Base-by-base conservation (phyloP, 1,140 invertebrate genomes). In the Drosophila grimshawi region DNA sequence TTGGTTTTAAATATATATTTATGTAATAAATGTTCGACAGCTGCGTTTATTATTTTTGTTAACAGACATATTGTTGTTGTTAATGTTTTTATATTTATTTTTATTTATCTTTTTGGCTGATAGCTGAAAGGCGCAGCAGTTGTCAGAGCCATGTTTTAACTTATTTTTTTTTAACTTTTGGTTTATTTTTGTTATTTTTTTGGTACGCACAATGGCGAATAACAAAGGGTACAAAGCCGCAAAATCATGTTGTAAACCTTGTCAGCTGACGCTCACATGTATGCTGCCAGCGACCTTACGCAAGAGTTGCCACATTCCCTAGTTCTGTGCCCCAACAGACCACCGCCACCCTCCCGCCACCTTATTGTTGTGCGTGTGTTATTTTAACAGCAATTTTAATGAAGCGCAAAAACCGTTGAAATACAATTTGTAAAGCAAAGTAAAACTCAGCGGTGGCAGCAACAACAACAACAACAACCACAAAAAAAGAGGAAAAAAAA, bases 311-410 rank as follows among this genome's bases (percentile, higher is more conserved):
- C 64, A 63, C 67, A 39, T 59, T 51, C 5, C 8, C 41, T 6
- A 37, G 55, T 29, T 27, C 33, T 39, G 45, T 19, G 4, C 29
- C 4, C 55, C 30, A 5, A 6, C 27, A 2, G 19, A 19, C 39
- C 35, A 4, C 6, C 2, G 6, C 8, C 2, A 6, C 5, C 11
- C 2, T 5, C 1, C 37, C 5, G 2, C 35, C 3, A 37, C 27
- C 41, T 69, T 76, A 49, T 61, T 55, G 65, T 63, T 86, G 72
- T 80, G 82, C 82, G 82, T 81, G 78, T 89, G 80, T 89, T 89
- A 89, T 88, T 88, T 83, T 89, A 88, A 89, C 83, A 89, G 85
- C 83, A 88, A 89, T 89, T 88, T 88, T 88, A 88, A 88, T 88
- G 85, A 88, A 88, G 83, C 83, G 83, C 83, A 78, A 88, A 88